Base-by-base conservation (phyloP, 2,888 invertebrate genomes). In the Ferdinandea cuprea region DNA sequence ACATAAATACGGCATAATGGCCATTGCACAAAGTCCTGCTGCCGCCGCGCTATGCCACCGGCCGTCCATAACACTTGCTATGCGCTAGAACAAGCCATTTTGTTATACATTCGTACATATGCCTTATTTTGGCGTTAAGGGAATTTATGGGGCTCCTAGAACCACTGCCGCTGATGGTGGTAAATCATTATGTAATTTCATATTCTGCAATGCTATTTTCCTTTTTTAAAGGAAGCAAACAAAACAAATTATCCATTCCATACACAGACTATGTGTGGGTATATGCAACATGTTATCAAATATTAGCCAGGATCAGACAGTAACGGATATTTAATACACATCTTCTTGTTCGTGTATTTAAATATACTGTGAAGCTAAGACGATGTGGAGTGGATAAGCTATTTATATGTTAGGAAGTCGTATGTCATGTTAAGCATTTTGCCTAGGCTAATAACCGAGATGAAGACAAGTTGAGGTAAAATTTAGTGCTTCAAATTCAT, bases 141-240 rank as follows among this genome's bases (percentile, higher is more conserved):
- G 58, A 65, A 80, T 76, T 76, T 80, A 80, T 69, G 68, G 19
- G 37, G 25, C 69, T 76, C 63, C 76, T 63, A 69, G 50, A 80
- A 63, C 80, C 58, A 74, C 58, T 74, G 48, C 61, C 56, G 13
- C 19, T 58, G 69, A 76, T 58, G 76, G 58, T 76, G 63, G 50
- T 80, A 76, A 76, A 80, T 80, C 76, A 74, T 80, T 68, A 74
- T 74, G 58, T 80, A 69, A 69, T 80, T 76, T 80, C 50, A 63
- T 80, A 80, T 80, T 72, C 63, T 15, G 58, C 76, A 56, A 58
- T 69, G 50, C 56, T 63, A 42, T 63, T 35, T 54, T 5, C 25
- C 30, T 68, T 21, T 32, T 66, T 48, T 48, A 46, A 54, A 32
- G 54, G 40, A 3, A 37, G 15, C 13, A 52, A 73, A 44, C 48